Evolutionary conservation across 2,797 vertebrate genomes (phyloP), one percentile per base, ranked within the genome.

Genomic region (Selene dorsalis): DNA sequence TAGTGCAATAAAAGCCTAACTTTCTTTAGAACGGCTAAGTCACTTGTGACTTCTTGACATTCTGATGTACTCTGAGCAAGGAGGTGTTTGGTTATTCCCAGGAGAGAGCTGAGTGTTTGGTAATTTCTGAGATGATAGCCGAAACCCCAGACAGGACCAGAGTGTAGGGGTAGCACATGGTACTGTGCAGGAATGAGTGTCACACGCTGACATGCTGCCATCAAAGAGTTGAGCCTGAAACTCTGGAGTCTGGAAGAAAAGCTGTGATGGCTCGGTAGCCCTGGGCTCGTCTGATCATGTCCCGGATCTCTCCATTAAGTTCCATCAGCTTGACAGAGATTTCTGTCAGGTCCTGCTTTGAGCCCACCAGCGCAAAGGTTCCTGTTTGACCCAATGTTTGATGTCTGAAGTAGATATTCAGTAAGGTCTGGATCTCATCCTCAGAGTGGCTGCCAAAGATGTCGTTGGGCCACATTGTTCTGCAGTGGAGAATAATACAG

Each of bases 361-460:
- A 98, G 75, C 98, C 97, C 85, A 99, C 97, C 84, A 99, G 91
- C n/a, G 98, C 98, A n/a, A 97, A 99, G 8, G 97, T 98, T 85
- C 98, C 97, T 0, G 97, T 98, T 92, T 98, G 98, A 80, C 98
- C 98, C 88, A 99, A 89, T 11, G 97, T 98, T 92, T 99, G 98
- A 92, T 99, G 97, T 75, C 97, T 96, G 94, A 99, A 99, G 89
- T 96, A 99, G 89, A 98, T 98, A 91, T 98, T 98, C 86, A 99
- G 94, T 62, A 99, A 94, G 22, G 97, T 99, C 93, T 98, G 98
- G 86, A 97, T 94, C 91, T 98, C 97, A 35, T 98, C 96, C 1
- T 99, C 98, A 41, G 96, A 96, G 68, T 75, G 95, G 93, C 96
- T 96, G 89, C 98, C 97, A 82, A 99, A 99, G 88, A 99, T 98